phyloP scores from a whole-genome alignment of 2,113 vertebrate species.

The Smithornis capensis region DNA sequence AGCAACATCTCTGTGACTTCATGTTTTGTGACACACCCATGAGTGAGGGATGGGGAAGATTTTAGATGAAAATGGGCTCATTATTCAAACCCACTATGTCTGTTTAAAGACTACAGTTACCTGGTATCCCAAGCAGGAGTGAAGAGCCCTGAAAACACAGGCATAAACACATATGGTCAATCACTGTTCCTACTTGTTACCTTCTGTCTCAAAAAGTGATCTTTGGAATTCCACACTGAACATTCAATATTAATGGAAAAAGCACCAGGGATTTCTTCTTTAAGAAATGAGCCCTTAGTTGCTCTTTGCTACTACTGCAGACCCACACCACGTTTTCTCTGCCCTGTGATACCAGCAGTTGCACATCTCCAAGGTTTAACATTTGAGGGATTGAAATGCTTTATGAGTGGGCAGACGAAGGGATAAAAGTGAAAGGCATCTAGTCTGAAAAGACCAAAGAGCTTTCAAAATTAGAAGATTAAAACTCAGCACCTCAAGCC shows the following conservation, averaged over 20 bases:
- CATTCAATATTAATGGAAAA: not conserved
- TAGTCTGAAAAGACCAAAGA: conserved; percentile 1
- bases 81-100: not conserved
- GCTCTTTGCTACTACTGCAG: not conserved
- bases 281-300: not conserved
- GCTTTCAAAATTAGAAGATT: conserved; percentile 14
- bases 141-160: not conserved
- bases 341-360: not conserved
- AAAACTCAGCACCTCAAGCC: not conserved
- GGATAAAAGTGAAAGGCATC: not conserved
- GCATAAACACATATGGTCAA: not conserved
- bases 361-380: not conserved
- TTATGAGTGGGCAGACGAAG: not conserved
- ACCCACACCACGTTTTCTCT: not conserved
- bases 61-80: not conserved
- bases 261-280: not conserved
- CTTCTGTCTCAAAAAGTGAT: not conserved
- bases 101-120: not conserved
- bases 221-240: not conserved
- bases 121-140: not conserved
- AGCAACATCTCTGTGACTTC: not conserved
- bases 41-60: not conserved
- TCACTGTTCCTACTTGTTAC: not conserved
- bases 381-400: not conserved
- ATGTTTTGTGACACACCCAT: not conserved